These are phyloP conservation scores for Origma solitaria DNA, from an alignment of 2,113 vertebrate species.

Conservation along the genomic window DNA sequence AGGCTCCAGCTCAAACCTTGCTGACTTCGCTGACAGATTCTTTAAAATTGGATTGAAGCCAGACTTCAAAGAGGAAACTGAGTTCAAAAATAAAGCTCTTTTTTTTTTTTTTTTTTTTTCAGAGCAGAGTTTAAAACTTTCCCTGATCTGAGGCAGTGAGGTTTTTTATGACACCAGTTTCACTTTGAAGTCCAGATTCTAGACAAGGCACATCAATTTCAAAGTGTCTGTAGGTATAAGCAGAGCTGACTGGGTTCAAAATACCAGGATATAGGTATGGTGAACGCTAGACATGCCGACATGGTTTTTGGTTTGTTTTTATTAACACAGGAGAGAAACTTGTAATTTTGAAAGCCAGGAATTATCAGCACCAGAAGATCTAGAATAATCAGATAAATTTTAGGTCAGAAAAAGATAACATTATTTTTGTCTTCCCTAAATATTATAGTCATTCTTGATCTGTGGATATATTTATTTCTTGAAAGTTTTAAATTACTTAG, in stretches of 20 bases:
- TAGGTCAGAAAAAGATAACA: not conserved
- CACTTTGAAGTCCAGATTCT: conserved; percentile 63
- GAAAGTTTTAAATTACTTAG: not conserved
- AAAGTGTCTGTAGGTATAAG: conserved; percentile 27
- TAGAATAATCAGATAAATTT: not conserved
- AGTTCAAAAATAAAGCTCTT: conserved; percentile 43
- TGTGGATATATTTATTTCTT: not conserved
- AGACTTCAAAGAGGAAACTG: conserved; percentile 56
- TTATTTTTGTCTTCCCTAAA: not conserved
- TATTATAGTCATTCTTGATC: not conserved
- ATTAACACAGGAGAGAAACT: not conserved
- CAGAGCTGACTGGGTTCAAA: not conserved
- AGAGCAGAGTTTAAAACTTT: conserved; percentile 58
- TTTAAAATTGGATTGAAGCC: conserved; percentile 60
- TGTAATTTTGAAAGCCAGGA: not conserved
- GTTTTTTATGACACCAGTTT: conserved; percentile 32
- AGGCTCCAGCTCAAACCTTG: conserved; percentile 17
- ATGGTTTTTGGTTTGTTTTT: not conserved
- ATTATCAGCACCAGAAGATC: not conserved
- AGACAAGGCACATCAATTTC: conserved; percentile 35
- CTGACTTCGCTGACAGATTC: conserved; percentile 43
- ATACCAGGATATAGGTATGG: not conserved
- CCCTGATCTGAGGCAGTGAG: conserved; percentile 34
- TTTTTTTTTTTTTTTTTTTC: not conserved
- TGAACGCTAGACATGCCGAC: not conserved